These are phyloP conservation scores for Zalophus californianus DNA, from an alignment of 2,797 vertebrate genomes.

Conservation along the genomic window DNA sequence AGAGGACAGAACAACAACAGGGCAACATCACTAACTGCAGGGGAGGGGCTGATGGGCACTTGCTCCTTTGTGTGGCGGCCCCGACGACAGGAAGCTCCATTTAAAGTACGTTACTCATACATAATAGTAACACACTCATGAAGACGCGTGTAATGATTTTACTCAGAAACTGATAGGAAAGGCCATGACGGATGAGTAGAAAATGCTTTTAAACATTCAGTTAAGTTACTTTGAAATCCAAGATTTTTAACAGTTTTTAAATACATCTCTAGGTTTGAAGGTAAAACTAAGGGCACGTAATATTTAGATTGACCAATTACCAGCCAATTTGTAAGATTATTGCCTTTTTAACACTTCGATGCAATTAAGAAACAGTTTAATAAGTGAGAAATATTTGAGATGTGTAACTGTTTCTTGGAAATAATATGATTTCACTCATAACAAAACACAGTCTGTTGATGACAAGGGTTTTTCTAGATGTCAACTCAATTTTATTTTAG, in stretches of 20 bases:
- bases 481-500: not conserved
- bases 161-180: not conserved
- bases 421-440: not conserved
- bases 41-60: not conserved
- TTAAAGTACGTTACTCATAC: too few species aligned
- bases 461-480: not conserved
- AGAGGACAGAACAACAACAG: slow-evolving; percentile 52
- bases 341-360: not conserved
- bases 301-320: not conserved
- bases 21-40: not conserved
- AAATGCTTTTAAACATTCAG: not conserved
- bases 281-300: not conserved
- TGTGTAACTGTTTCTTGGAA: slow-evolving; percentile 31
- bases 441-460: not conserved
- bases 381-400: not conserved
- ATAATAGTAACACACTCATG: too few species aligned
- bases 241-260: not conserved
- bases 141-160: not conserved
- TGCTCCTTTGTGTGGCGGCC: rapidly evolving
- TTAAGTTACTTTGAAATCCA: not conserved
- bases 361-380: slow-evolving; percentile 21
- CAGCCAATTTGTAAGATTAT: not conserved
- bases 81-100: rapidly evolving
- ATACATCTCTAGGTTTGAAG: not conserved
- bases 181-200: not conserved